These are phyloP conservation scores for Trichopria drosophilae DNA, from an alignment of 2,888 invertebrate species.

Conservation along the genomic window DNA sequence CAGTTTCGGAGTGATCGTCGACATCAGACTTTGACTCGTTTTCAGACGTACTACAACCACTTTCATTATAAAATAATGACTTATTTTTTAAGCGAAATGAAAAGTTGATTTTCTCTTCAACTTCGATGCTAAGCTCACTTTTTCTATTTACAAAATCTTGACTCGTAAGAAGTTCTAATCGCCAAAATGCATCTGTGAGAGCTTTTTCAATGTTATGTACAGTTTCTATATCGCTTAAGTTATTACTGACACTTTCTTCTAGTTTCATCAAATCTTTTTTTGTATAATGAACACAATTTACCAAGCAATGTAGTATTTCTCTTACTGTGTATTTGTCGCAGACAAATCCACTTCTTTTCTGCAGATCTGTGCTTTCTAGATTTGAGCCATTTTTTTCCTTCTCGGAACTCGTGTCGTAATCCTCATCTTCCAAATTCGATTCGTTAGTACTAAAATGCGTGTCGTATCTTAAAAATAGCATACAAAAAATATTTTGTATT, in stretches of 20 bases:
- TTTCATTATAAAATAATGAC: slow-evolving; percentile 42
- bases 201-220: slow-evolving; percentile 44
- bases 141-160: slow-evolving; percentile 61
- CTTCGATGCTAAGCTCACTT: slow-evolving; percentile 56
- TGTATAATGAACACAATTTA: slow-evolving; percentile 62
- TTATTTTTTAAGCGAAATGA: slow-evolving; percentile 34
- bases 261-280: slow-evolving; percentile 48
- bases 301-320: slow-evolving; percentile 64
- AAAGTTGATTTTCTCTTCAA: slow-evolving; percentile 37
- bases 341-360: slow-evolving; percentile 60
- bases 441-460: slow-evolving; percentile 60
- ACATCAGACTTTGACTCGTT: slow-evolving; percentile 39
- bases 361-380: slow-evolving; percentile 50
- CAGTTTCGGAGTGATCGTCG: slow-evolving; percentile 45
- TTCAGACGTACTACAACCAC: slow-evolving; percentile 39
- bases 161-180: slow-evolving; percentile 70
- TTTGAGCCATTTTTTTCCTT: slow-evolving; percentile 50
- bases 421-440: slow-evolving; percentile 58
- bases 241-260: slow-evolving; percentile 51
- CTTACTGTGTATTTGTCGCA: slow-evolving; percentile 66
- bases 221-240: slow-evolving; percentile 33
- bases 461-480: slow-evolving; percentile 69
- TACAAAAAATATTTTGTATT: slow-evolving; percentile 73
- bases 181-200: slow-evolving; percentile 66
- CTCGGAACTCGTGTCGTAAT: slow-evolving; percentile 61